A percentile compares a stretch with the other conserved stretches of the same genome.
phyloP scores from a whole-genome alignment of 2,888 invertebrate genomes.

The Papilio protenor region DNA sequence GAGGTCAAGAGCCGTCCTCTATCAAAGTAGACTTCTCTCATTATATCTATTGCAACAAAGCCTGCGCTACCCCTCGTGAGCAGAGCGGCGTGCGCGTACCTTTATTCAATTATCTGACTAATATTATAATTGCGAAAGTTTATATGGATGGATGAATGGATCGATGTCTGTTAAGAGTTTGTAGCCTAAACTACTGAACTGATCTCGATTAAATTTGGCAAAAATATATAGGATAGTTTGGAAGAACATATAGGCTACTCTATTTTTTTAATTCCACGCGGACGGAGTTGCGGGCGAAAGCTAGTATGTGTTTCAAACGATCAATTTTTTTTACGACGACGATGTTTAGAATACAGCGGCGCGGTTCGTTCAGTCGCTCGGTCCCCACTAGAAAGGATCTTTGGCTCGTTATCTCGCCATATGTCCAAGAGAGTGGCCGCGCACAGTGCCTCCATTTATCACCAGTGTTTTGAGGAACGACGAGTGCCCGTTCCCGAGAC shows the following conservation, averaged over 20 bases:
- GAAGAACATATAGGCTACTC: too few relatives aligned
- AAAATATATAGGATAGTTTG: too few relatives aligned
- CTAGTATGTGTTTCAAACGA: too few relatives aligned
- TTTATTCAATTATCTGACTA: neutral
- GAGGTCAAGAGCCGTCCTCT: slow-evolving; percentile 24
- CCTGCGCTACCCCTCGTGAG: neutral
- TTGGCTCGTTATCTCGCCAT: slow-evolving; percentile 42
- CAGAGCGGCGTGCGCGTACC: neutral
- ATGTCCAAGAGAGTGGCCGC: slow-evolving; percentile 36
- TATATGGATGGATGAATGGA: too few relatives aligned
- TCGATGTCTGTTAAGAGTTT: too few relatives aligned
- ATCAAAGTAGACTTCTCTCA: neutral
- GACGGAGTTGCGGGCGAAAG: too few relatives aligned
- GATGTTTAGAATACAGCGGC: slow-evolving; percentile 35
- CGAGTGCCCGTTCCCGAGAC: slow-evolving; percentile 36
- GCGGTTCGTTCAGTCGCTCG: slow-evolving; percentile 7
- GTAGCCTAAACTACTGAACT: too few relatives aligned
- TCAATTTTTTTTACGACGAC: too few relatives aligned
- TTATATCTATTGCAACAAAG: slow-evolving; percentile 9
- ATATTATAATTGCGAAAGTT: too few relatives aligned
- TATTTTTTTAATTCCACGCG: too few relatives aligned
- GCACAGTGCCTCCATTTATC: slow-evolving; percentile 40
- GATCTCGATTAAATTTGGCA: too few relatives aligned
- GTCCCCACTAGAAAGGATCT: slow-evolving; percentile 27
- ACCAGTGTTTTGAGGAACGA: slow-evolving; percentile 35